A percentile compares a stretch with the other conserved stretches of the same genome.
Evolutionary conservation across 2,797 vertebrate species (phyloP).

Genomic region (Propithecus perrieri): DNA sequence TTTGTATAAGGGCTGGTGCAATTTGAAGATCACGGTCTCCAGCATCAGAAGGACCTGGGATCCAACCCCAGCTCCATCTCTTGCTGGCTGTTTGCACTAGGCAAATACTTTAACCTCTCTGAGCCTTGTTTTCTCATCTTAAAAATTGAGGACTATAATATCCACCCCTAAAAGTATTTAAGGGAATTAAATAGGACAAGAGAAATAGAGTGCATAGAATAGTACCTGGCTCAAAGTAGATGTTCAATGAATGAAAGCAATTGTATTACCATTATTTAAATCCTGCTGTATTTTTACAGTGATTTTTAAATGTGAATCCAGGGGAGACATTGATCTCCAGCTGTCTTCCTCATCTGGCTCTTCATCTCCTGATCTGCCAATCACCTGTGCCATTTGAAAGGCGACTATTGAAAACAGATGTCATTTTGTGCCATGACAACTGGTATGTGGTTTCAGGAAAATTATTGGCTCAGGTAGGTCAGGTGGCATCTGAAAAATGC

Average conservation of each 20-base stretch:
- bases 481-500: slow-evolving; percentile 54
- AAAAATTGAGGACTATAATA: background rate
- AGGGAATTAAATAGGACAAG: background rate
- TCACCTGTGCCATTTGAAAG: background rate
- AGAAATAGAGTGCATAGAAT: background rate
- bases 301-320: background rate
- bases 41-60: background rate
- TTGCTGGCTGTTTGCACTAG: background rate
- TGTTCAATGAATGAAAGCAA: background rate
- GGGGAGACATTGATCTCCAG: background rate
- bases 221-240: background rate
- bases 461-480: background rate
- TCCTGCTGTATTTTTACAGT: no score
- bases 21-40: background rate
- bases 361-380: slow-evolving; percentile 9
- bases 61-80: background rate
- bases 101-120: background rate
- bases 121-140: background rate
- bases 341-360: background rate
- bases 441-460: slow-evolving; percentile 29
- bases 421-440: background rate
- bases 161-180: background rate
- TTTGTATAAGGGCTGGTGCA: background rate
- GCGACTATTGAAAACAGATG: slow-evolving; percentile 44
- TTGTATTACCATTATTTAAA: background rate